These are phyloP conservation scores for Kuschelorhynchus macadamiae DNA, from an alignment of 2,888 invertebrate species.

Conservation along the genomic window DNA sequence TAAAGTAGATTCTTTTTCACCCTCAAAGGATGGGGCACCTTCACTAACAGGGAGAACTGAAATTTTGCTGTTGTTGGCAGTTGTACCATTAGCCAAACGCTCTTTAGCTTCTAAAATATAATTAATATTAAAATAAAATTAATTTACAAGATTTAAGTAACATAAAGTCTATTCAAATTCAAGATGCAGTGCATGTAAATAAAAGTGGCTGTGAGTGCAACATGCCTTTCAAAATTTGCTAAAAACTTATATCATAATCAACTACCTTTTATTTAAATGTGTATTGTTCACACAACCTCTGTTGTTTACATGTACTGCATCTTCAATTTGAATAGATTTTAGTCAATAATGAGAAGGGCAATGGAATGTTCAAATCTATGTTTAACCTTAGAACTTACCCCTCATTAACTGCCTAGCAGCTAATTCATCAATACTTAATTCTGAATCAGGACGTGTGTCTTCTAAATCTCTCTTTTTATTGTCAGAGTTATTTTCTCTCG, in stretches of 20 bases:
- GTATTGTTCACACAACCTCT: too few relatives aligned
- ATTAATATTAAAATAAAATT: not conserved
- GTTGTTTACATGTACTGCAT: too few relatives aligned
- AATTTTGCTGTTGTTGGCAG: constrained; percentile 54
- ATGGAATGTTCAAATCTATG: too few relatives aligned
- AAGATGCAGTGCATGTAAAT: too few relatives aligned
- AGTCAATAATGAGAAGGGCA: too few relatives aligned
- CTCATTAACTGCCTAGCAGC: constrained; percentile 81
- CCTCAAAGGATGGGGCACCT: constrained; percentile 74
- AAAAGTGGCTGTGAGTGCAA: too few relatives aligned
- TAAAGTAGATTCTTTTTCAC: constrained; percentile 75
- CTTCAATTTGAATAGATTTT: too few relatives aligned
- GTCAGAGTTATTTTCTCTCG: constrained; percentile 27
- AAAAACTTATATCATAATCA: too few relatives aligned
- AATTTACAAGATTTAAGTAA: too few relatives aligned
- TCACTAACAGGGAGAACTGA: constrained; percentile 74
- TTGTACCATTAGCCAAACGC: constrained; percentile 61
- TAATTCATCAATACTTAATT: constrained; percentile 76
- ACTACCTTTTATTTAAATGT: too few relatives aligned
- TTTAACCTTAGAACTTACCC: constrained; percentile 64
- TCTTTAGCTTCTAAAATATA: constrained; percentile 59
- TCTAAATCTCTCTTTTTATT: constrained; percentile 50
- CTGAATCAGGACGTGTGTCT: constrained; percentile 60
- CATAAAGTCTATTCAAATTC: too few relatives aligned
- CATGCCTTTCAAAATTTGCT: too few relatives aligned